Conservation (phyloP, 2,888 invertebrate species). For the Megastigmus dorsalis region DNA sequence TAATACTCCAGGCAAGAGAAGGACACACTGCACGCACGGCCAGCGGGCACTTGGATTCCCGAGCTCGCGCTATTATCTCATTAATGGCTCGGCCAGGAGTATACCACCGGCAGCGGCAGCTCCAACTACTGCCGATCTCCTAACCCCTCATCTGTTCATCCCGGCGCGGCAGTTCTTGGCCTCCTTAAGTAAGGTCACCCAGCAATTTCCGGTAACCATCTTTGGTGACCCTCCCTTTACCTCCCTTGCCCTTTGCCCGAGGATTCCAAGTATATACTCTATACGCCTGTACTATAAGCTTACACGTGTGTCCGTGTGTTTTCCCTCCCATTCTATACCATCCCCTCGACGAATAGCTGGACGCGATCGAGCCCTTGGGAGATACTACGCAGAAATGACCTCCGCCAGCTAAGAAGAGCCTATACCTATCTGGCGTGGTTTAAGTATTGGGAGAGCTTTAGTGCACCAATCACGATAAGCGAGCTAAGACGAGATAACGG, state of each 20-base stretch:
- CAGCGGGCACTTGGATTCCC: background rate
- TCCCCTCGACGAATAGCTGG: too few species aligned
- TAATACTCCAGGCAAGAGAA: slow-evolving; percentile 39
- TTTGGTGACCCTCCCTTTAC: too few species aligned
- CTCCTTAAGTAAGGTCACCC: slow-evolving; percentile 71
- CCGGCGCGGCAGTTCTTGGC: too few species aligned
- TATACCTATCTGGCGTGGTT: too few species aligned
- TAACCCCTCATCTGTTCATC: too few species aligned
- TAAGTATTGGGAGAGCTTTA: too few species aligned
- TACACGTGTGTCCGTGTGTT: too few species aligned
- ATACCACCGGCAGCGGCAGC: background rate
- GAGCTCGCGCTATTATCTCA: slow-evolving; percentile 67
- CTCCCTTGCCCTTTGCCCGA: too few species aligned
- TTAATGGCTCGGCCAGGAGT: slow-evolving; percentile 64
- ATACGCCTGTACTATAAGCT: too few species aligned
- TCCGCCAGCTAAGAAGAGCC: background rate
- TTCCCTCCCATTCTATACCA: too few species aligned
- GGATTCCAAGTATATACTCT: too few species aligned
- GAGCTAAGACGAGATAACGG: background rate
- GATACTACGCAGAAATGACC: background rate
- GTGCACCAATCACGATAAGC: slow-evolving; percentile 11
- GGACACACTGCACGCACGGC: background rate
- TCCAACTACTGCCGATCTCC: too few species aligned
- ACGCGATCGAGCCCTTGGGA: slow-evolving; percentile 23
- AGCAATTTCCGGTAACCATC: slow-evolving; percentile 74